Base-by-base conservation (phyloP, 2,888 invertebrate species). In the Neelides folsomi region DNA sequence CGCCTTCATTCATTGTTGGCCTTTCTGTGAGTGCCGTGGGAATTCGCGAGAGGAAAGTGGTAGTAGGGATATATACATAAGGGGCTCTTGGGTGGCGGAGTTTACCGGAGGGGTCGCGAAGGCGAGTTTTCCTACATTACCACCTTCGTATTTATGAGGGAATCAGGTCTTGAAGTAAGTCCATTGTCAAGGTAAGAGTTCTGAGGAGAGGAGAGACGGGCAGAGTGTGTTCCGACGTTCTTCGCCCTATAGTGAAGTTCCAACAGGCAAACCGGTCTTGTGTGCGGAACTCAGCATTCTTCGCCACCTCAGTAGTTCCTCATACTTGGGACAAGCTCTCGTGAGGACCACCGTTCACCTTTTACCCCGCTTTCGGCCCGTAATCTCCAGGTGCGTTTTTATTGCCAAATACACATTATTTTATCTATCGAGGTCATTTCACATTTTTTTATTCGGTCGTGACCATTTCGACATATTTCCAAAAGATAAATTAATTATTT, bases 171-270 rank as follows among this genome's bases (percentile, higher is more conserved):
- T 58, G 46, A 52, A 45, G 38, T 49, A 49, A 51, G 48, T 56
- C 58, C 56, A 58, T 47, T 58, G 58, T 54, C 58, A 58, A 58
- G 56, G 58, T 54, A 54, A 39, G 45, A 43, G 40, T 56, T 52
- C 56, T 52, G 46, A 56, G 54, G 51, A 54, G 40, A 48, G 40
- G 49, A 54, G 20, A 52, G 46, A 47, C 45, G 45, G 44, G 27
- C 35, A 15, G 42, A 53, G 42, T 48, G 34, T 42, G 27, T 48
- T 36, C 38, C 38, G n/a, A 9, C 45, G 8, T 2, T 38, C 39
- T 18, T 13, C 12, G 37, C 10, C 39, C 10, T 38, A 16, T 16
- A 12, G 15, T 38, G 10, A 39, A 39, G 15, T 39, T 19, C 16
- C 13, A 15, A 18, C 42, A 42, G 42, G 37, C 18, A 53, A 53